A percentile compares a stretch with the other conserved stretches of the same genome.
Evolutionary conservation across 1,140 invertebrate genomes (phyloP).

Genomic region (Atopsyche davidsoni): DNA sequence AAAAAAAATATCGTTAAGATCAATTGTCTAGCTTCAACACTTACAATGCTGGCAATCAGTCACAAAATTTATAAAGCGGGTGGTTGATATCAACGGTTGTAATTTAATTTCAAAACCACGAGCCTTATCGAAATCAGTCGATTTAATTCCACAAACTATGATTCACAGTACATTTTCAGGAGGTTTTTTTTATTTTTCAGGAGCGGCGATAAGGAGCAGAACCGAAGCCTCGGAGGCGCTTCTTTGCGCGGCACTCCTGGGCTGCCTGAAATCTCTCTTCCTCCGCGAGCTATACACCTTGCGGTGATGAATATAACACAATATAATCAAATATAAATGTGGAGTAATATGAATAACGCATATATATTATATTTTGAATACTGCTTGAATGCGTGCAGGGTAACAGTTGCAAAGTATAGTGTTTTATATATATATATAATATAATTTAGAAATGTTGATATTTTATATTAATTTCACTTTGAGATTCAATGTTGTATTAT

Average conservation of each 20-base stretch:
- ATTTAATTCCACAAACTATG: neutral
- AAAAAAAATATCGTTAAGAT: neutral
- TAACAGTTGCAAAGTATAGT: constrained; percentile 30
- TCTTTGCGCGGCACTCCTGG: neutral
- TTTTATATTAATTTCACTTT: constrained; percentile 12
- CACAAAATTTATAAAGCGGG: neutral
- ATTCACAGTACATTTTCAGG: neutral
- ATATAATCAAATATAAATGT: neutral
- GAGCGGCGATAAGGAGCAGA: no score
- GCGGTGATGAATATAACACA: neutral
- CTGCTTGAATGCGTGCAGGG: constrained; percentile 30
- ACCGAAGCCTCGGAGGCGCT: no score
- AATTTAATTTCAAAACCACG: neutral
- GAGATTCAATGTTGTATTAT: neutral
- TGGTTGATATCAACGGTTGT: neutral
- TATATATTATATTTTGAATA: no score
- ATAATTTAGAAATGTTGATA: no score
- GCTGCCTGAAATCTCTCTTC: neutral
- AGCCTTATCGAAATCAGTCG: neutral
- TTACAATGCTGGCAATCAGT: neutral
- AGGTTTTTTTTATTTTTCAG: constrained; percentile 1
- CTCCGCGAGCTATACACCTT: neutral
- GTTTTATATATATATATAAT: no score
- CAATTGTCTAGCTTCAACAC: neutral
- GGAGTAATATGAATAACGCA: neutral